Percentiles rank a stretch among this genome's conserved stretches.
These are phyloP conservation scores for Oreocharis arfaki DNA, from an alignment of 2,113 vertebrate genomes.

Conservation along the genomic window DNA sequence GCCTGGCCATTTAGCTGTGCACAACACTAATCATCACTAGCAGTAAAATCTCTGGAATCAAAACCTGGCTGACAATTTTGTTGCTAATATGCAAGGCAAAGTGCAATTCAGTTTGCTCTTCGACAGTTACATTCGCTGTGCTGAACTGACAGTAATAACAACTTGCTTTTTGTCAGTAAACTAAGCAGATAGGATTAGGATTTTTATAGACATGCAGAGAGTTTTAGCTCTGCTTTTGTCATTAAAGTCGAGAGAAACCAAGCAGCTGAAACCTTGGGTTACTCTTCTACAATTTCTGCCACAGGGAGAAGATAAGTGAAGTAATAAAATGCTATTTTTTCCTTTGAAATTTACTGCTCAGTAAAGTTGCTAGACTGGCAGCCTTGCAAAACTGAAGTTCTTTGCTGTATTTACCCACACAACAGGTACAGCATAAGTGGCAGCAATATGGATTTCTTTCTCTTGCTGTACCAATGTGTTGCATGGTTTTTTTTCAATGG, in stretches of 20 bases:
- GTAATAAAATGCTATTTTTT: conserved; percentile 16
- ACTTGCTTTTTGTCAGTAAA: conserved; percentile 40
- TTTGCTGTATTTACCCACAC: conserved; percentile 6
- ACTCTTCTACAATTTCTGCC: conserved; percentile 9
- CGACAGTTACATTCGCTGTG: conserved; percentile 15
- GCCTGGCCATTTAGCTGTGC: background rate
- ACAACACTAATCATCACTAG: background rate
- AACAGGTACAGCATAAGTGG: background rate
- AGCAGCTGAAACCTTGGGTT: conserved; percentile 25
- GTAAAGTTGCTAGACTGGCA: conserved; percentile 22
- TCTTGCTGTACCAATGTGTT: background rate
- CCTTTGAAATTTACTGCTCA: conserved; percentile 38
- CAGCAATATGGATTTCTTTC: background rate
- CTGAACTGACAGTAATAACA: conserved; percentile 50
- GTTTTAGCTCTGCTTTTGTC: conserved; percentile 29
- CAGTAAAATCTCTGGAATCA: conserved; percentile 32
- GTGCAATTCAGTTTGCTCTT: conserved; percentile 8
- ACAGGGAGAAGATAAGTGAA: conserved; percentile 24
- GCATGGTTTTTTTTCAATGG: background rate
- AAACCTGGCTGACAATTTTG: conserved; percentile 25
- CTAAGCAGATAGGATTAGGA: conserved; percentile 38
- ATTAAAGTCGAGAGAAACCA: conserved; percentile 45
- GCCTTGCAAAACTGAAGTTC: conserved; percentile 8
- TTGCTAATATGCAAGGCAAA: background rate
- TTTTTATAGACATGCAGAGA: conserved; percentile 30